Evolutionary conservation across 2,797 vertebrate genomes (phyloP).

Genomic region (Notamacropus eugenii): DNA sequence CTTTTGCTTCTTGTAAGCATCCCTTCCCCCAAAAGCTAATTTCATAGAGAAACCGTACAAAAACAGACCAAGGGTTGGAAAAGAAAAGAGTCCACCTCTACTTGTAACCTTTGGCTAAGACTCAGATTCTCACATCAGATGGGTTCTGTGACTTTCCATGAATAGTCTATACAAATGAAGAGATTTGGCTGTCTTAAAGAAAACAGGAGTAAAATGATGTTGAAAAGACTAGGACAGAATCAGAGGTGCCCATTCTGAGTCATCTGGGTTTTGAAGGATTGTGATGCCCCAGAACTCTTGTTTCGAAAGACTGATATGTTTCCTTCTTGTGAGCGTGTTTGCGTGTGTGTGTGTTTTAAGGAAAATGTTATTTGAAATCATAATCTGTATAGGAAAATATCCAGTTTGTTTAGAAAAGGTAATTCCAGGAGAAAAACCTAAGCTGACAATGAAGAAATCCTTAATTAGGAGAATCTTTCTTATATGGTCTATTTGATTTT

Average conservation of each 20-base stretch:
- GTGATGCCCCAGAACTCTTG: not conserved
- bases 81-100: not conserved
- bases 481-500: not conserved
- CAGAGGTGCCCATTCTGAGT: not conserved
- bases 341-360: not conserved
- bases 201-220: not conserved
- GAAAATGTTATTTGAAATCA: not conserved
- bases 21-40: slow-evolving; percentile 34
- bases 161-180: not conserved
- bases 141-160: slow-evolving; percentile 11
- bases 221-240: not conserved
- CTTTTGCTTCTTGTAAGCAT: slow-evolving; percentile 62
- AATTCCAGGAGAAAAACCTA: not conserved
- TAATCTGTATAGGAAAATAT: not conserved
- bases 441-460: not conserved
- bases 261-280: not conserved
- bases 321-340: not conserved
- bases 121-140: accelerated
- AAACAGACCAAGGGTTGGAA: not conserved
- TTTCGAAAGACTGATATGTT: not conserved
- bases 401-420: not conserved
- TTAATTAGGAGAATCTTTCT: not conserved
- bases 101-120: slow-evolving; percentile 14
- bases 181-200: not conserved
- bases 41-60: not conserved